Base-by-base conservation (phyloP, 2,888 invertebrate species). In the Hetaerina titia region DNA sequence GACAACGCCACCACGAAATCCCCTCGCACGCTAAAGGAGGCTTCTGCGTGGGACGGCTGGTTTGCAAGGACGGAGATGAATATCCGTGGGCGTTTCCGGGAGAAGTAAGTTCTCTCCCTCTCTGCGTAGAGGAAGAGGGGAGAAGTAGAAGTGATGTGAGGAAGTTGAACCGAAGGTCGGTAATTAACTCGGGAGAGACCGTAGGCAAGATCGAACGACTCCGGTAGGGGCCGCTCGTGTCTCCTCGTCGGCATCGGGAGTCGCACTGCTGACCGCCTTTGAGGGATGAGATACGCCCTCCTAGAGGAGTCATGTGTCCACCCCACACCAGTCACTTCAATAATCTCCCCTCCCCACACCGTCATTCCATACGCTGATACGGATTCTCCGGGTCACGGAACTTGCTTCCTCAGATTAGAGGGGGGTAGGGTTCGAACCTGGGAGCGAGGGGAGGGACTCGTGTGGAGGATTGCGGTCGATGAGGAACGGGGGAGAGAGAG, bases 391-490 rank as follows among this genome's bases (percentile, higher is more conserved):
- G 90, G 90, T 90, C 90, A 64, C 90, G 90, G 90, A 90, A 90
- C 64, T 64, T 90, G 90, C 90, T 64, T 90, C 90, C 90, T 90
- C 90, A 64, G 90, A 90, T 64, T 57, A 57, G 57, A 56, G 11
- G 19, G 19, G 45, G 45, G 45, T 45, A 45, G 63, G 9, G 69
- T 69, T 69, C 69, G 69, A n/a, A n/a, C n/a, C 17, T n/a, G 69
- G 69, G 22, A 45, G 13, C 19, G 69, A 69, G 69, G 22, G 45
- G 45, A 2, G 45, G 45, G 2, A 45, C 45, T 45, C 45, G 45
- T 45, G 45, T 45, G 45, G 45, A 45, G 45, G 69, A 87, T 13
- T 87, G 19, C 87, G 87, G 25, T 25, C 22, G 45, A 87, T 6
- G 87, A 87, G 87, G n/a, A 17, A 22, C 69, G 69, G 57, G 19